Evolutionary conservation across 2,888 invertebrate species (phyloP), one percentile per base, ranked within the genome.

Genomic region (Cylloceria caligata): DNA sequence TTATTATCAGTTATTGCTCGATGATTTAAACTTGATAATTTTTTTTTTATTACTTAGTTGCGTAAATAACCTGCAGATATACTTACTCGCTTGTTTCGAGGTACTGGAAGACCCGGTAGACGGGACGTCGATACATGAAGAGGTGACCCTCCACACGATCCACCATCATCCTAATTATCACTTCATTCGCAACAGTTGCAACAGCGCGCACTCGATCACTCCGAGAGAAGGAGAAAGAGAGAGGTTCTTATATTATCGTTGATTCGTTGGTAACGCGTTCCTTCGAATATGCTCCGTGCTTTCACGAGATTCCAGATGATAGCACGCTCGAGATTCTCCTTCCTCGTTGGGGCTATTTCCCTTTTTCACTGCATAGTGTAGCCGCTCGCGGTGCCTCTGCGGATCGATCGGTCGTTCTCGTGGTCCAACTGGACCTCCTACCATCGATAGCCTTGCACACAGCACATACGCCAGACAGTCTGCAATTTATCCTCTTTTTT

Each of bases 71-170:
- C 27, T 65, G n/a, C 24, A 21, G 19, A 27, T 76, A 79, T 90
- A 96, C 96, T 96, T 94, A 96, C 96, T 91, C 92, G 89, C 89
- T 87, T 80, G 96, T 96, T 94, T 96, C 96, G 93, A 96, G 95
- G 94, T 96, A 96, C 94, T 96, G 96, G 94, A 96, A 96, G 92
- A 96, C 96, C 94, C 96, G 94, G 94, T 96, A 96, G 87, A 96
- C 96, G 92, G 96, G 96, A 93, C 96, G 96, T 92, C 96, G 95
- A 94, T 96, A 96, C 94, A 96, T 95, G 91, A 93, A 93, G 93
- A 96, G 95, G 93, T 96, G 96, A 90, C 96, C 96, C 93, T 96
- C 96, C 91, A 96, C 96, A 91, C 96, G 95, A 94, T 96, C 96
- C 94, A 96, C 96, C 94, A 93, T 95, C 94, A 94, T 94, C 90